Base-by-base conservation (phyloP, 1,140 invertebrate genomes). In the Capitella teleta region DNA sequence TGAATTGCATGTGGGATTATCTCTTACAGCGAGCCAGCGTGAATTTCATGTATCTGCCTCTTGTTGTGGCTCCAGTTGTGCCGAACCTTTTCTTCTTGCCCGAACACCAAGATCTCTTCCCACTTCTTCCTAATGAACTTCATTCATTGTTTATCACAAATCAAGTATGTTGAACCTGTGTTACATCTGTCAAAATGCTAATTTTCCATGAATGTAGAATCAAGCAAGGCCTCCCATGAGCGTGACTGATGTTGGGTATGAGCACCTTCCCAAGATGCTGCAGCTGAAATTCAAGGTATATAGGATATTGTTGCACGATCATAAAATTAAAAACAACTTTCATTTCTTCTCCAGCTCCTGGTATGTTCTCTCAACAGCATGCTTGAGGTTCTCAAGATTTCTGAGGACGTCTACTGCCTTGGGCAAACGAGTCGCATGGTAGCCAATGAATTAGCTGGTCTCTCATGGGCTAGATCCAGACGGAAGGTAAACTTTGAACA, bases 31-130 rank as follows among this genome's bases (percentile, higher is more conserved):
- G 65, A 61, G 64, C 74, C 59, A 71, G 73, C 40, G 77, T 79
- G 6, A 77, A 80, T 61, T 72, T 82, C 28, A 71, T 78, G 14
- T 79, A 80, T 56, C 67, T 78, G 45, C 82, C 82, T 36, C 69
- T 83, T 34, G 80, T 82, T 49, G 65, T 77, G 23, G 76, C 78
- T 19, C 61, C 73, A 40, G 66, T 81, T 25, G 77, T 75, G 48
- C 76, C 77, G 61, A 65, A 75, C 45, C 51, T 83, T 24, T 82
- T 85, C 60, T 63, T 82, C 0, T 80, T 80, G 26, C 82, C 82
- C 28, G 72, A 77, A 40, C 81, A 79, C 60, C 65, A 65, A 26
- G 66, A 76, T 28, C 44, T 82, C n/a, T 80, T 79, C 64, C 80
- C 82, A 38, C 60, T 76, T 19, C 75, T 78, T 49, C 43, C 54